A percentile compares a stretch with the other conserved stretches of the same genome.
Evolutionary conservation across 2,113 vertebrate genomes (phyloP).

Genomic region (Paratilapia polleni): DNA sequence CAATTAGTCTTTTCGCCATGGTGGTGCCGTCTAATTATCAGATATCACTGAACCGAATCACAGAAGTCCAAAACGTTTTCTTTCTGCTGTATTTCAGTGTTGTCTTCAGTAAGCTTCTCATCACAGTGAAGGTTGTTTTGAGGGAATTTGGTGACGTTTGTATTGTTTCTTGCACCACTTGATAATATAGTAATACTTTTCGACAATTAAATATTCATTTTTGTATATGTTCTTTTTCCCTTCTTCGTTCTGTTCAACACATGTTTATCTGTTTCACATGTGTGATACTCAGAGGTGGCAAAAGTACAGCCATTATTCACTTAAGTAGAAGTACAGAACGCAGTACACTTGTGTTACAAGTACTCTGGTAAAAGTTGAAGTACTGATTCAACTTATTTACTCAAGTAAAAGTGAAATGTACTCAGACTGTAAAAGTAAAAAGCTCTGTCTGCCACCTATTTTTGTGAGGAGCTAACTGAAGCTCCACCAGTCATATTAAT

Average conservation of each 20-base stretch:
- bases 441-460: no score
- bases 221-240: neutral
- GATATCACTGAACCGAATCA: conserved; percentile 46
- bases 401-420: no score
- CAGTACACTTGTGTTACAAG: no score
- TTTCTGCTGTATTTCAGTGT: neutral
- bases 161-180: neutral
- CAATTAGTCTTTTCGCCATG: conserved; percentile 60
- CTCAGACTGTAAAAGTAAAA: no score
- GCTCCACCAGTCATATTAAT: no score
- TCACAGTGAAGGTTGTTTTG: neutral
- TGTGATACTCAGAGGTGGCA: no score
- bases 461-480: no score
- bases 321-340: no score
- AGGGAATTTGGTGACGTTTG: neutral
- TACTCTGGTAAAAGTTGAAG: no score
- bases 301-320: no score
- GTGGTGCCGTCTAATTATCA: conserved; percentile 62
- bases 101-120: neutral
- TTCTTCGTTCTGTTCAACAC: neutral
- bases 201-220: neutral
- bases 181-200: neutral
- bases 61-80: conserved; percentile 15
- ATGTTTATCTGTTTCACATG: neutral
- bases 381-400: no score